These are phyloP conservation scores for Portunus trituberculatus DNA, from an alignment of 1,140 invertebrate genomes.

Conservation along the genomic window DNA sequence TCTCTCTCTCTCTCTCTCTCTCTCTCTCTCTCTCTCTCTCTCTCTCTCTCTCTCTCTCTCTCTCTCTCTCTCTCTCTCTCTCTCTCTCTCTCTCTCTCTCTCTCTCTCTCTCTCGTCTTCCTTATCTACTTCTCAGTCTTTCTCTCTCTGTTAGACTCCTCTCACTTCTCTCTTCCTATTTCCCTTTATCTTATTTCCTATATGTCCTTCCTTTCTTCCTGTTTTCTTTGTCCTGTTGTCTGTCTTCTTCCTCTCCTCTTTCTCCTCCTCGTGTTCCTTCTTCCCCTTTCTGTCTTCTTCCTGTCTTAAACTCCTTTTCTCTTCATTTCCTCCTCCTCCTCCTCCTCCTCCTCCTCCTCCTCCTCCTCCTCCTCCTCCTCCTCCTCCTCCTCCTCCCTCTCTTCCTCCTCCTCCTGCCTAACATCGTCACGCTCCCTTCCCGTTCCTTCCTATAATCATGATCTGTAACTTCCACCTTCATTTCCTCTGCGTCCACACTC, in stretches of 20 bases:
- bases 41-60: not conserved
- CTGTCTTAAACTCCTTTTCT: not conserved
- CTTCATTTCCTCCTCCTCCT: too few species aligned
- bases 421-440: not conserved
- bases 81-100: constrained; percentile 12
- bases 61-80: not conserved
- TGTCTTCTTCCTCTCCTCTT: too few species aligned
- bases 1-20: not conserved
- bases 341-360: too few species aligned
- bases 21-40: not conserved
- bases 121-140: not conserved
- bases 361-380: too few species aligned
- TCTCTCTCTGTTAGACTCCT: not conserved
- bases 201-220: too few species aligned
- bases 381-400: too few species aligned
- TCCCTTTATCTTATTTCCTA: not conserved
- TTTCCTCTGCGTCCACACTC: too few species aligned
- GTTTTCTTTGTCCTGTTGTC: too few species aligned
- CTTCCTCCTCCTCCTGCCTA: too few species aligned
- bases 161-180: not conserved
- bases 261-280: too few species aligned
- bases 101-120: not conserved
- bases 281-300: not conserved
- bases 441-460: not conserved
- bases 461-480: not conserved